These are phyloP conservation scores for Labroides dimidiatus DNA, from an alignment of 2,797 vertebrate genomes.

Conservation along the genomic window DNA sequence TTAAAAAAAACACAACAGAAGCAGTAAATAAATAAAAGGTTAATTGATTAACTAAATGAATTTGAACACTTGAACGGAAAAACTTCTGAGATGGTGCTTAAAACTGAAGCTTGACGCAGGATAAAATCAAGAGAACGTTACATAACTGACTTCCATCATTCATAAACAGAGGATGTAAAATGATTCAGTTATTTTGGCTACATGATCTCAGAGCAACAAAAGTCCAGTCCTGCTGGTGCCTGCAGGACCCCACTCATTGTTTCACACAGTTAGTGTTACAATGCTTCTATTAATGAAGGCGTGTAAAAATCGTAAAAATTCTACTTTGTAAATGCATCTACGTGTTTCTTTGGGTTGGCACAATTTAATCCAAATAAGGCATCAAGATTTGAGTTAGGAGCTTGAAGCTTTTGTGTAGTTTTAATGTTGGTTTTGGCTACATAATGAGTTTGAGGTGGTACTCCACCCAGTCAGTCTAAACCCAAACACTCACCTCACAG, in stretches of 20 bases:
- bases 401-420: slow-evolving; percentile 6
- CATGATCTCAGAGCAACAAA: slow-evolving; percentile 26
- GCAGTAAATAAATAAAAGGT: too few relatives aligned
- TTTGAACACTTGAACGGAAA: too few relatives aligned
- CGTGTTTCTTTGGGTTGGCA: slow-evolving; percentile 21
- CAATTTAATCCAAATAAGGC: slow-evolving; percentile 13
- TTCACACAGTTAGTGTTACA: slow-evolving; percentile 30
- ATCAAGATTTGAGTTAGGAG: neutral
- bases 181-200: slow-evolving; percentile 32
- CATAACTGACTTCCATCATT: neutral
- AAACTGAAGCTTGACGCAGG: neutral
- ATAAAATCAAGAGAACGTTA: neutral
- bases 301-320: neutral
- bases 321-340: neutral
- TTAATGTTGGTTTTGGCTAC: slow-evolving; percentile 34
- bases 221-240: slow-evolving; percentile 57
- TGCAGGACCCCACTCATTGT: slow-evolving; percentile 44
- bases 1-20: neutral
- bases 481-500: neutral
- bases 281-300: slow-evolving; percentile 45
- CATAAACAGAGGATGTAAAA: slow-evolving; percentile 21
- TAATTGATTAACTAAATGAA: too few relatives aligned
- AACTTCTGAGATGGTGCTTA: neutral
- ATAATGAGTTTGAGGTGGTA: neutral
- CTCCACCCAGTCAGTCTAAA: slow-evolving; percentile 37